Base-by-base conservation (phyloP, 1,140 invertebrate species). In the Brachystomella parvula region DNA sequence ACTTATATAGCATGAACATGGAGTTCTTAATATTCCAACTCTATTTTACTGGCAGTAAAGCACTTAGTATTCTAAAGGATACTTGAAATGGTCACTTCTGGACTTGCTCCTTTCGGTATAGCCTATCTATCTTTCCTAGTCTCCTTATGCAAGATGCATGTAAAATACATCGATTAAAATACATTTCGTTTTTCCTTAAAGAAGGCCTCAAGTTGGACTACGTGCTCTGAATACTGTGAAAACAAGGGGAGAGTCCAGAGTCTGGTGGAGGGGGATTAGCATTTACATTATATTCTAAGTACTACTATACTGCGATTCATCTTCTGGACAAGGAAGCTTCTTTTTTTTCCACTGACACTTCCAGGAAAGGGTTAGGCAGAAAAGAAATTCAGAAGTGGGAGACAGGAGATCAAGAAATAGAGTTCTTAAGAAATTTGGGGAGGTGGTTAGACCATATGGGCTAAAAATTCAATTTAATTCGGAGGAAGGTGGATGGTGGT, bases 81-180 rank as follows among this genome's bases (percentile, higher is more conserved):
- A 24, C 6, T 15, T 65, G 63, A 33, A 58, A 49, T 71, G 72
- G 69, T 71, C 72, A 71, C 72, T 73, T 71, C 72, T 71, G 69
- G 69, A 58, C 69, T 57, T 17, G 32, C 60, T 61, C 67, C 67
- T 68, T 15, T 15, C 44, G 15, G 44, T 47, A 21, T 47, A 15
- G 15, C 44, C 15, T 47, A 21, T 21, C 21, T 47, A 9, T 9
- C 58, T 60, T 32, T 6, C 30, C 72, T 69, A 67, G 66, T 73
- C n/a, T n/a, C n/a, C n/a, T 73, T 73, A 73, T 73, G 72, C 72
- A 73, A 71, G 72, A 68, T 65, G 72, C 72, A 73, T 73, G 72
- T 73, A 73, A 73, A 73, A 73, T 71, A 71, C 72, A 69, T 73
- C 72, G 72, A 73, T 73, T 73, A 73, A 73, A 73, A 73, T 73